Percentiles rank a stretch among this genome's conserved stretches.
These are phyloP conservation scores for Eucera pruinosa DNA, from an alignment of 2,888 invertebrate species.

Conservation along the genomic window DNA sequence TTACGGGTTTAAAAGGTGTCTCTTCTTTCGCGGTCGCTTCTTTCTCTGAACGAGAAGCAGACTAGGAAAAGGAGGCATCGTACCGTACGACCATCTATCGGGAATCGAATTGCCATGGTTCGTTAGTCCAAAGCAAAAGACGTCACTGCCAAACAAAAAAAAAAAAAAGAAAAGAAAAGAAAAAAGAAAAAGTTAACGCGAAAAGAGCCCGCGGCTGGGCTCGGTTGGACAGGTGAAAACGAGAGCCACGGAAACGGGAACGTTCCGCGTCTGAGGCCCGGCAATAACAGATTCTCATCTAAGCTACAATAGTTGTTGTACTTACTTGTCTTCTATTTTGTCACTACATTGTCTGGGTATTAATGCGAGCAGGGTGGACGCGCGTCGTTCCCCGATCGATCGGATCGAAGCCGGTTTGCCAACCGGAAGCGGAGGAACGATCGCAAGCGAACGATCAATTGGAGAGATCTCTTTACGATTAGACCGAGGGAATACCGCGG, in stretches of 20 bases:
- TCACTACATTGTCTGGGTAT: conserved; percentile 71
- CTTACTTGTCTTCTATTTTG: conserved; percentile 83
- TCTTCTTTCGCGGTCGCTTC: conserved; percentile 3
- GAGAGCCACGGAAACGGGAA: conserved; percentile 6
- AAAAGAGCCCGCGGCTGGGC: conserved; percentile 32
- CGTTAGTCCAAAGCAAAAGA: conserved; percentile 43
- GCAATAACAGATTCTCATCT: conserved; percentile 81
- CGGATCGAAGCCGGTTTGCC: background rate
- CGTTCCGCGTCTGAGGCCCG: conserved; percentile 77
- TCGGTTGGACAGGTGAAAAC: conserved; percentile 3
- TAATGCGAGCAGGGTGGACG: conserved; percentile 62
- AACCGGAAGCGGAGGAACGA: background rate
- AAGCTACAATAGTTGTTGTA: conserved; percentile 84
- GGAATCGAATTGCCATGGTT: conserved; percentile 29
- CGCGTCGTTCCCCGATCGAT: conserved; percentile 60
- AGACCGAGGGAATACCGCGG: too few relatives aligned
- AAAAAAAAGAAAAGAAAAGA: background rate
- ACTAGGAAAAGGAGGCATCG: background rate
- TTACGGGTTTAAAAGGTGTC: too few relatives aligned
- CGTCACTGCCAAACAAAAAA: conserved; percentile 67
- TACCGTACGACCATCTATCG: background rate
- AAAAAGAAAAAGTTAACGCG: background rate
- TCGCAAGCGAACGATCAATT: too few relatives aligned
- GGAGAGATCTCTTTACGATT: too few relatives aligned
- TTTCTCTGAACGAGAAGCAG: conserved; percentile 3